These are phyloP conservation scores for Harpegnathos saltator DNA, from an alignment of 1,140 invertebrate genomes.

Conservation along the genomic window DNA sequence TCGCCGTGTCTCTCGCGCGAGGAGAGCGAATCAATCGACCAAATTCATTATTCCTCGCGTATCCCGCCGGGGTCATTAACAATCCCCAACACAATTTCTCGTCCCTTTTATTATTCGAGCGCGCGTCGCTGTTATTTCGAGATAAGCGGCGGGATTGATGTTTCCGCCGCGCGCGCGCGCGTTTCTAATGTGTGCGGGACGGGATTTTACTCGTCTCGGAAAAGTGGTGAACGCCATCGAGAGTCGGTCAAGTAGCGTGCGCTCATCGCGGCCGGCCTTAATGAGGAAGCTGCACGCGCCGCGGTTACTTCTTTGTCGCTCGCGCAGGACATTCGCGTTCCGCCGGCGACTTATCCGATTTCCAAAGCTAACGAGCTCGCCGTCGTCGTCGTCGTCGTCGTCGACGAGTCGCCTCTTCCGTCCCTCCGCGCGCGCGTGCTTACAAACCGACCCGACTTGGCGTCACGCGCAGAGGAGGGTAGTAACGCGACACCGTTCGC, in stretches of 20 bases:
- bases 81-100: background rate
- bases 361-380: background rate
- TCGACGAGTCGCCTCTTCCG: too few relatives aligned
- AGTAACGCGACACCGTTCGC: constrained; percentile 28
- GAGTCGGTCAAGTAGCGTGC: background rate
- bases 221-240: too few relatives aligned
- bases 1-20: too few relatives aligned
- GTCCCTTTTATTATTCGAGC: background rate
- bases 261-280: background rate
- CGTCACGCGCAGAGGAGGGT: background rate
- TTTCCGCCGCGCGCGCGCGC: too few relatives aligned
- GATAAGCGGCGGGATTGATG: too few relatives aligned
- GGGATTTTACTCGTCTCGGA: too few relatives aligned
- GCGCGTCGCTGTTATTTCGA: too few relatives aligned
- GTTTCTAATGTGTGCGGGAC: too few relatives aligned
- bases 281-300: background rate
- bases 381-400: too few relatives aligned
- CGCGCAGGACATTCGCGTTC: background rate
- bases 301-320: background rate
- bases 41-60: too few relatives aligned
- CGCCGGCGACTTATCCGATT: background rate
- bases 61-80: too few relatives aligned
- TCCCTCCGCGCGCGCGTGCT: background rate
- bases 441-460: background rate
- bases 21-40: too few relatives aligned